Evolutionary conservation across 2,888 invertebrate species (phyloP).

Genomic region (Liopterus haemorrhoidalis): DNA sequence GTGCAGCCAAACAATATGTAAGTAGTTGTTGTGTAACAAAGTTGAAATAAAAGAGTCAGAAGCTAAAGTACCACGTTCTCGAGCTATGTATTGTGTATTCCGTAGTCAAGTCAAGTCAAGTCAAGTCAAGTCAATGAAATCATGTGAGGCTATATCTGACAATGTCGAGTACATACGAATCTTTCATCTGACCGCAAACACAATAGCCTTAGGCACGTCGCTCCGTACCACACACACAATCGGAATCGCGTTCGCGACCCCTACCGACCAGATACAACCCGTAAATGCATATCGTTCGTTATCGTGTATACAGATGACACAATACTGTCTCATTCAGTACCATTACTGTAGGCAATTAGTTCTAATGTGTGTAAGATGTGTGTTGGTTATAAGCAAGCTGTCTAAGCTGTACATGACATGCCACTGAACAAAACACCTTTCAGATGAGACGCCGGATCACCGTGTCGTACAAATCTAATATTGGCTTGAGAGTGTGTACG

Average conservation of each 20-base stretch:
- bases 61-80: no score
- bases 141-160: no score
- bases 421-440: conserved; percentile 2
- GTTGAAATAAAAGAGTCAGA: no score
- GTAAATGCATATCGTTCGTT: conserved; percentile 48
- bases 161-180: no score
- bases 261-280: no score
- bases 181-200: no score
- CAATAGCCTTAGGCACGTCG: conserved; percentile 24
- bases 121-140: no score
- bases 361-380: conserved; percentile 43
- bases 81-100: conserved; percentile 29
- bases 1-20: conserved; percentile 20
- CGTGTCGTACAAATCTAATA: conserved; percentile 18
- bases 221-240: conserved; percentile 20
- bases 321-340: conserved; percentile 16
- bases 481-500: conserved; percentile 20
- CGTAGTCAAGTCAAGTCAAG: no score
- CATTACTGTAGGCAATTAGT: conserved; percentile 40
- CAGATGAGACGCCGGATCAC: conserved; percentile 31
- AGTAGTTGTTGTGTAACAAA: conserved; percentile 24
- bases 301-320: conserved; percentile 38
- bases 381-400: conserved; percentile 44
- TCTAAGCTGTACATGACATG: no score
- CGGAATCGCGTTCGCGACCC: no score